These are phyloP conservation scores for Thymallus thymallus DNA, from an alignment of 2,113 vertebrate genomes.

Conservation along the genomic window DNA sequence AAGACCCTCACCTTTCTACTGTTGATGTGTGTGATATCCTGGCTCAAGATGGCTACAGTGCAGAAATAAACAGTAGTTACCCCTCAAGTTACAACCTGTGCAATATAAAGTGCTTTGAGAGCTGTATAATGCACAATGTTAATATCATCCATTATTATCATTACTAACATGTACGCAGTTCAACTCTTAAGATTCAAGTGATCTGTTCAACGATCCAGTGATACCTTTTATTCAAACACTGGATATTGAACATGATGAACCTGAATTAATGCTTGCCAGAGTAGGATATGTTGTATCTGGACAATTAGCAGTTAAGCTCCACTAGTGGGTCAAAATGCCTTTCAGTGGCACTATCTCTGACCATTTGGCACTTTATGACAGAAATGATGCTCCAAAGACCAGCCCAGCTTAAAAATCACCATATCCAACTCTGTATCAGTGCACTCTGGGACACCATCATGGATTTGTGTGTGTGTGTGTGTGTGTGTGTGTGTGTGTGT, in stretches of 20 bases:
- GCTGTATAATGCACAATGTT: no score
- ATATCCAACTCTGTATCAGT: constrained; percentile 37
- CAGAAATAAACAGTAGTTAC: no score
- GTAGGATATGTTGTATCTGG: not conserved
- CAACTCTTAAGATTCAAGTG: not conserved
- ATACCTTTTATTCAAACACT: not conserved
- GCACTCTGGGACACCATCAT: constrained; percentile 18
- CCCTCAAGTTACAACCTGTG: no score
- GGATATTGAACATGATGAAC: not conserved
- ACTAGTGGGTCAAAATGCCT: not conserved
- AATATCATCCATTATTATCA: no score
- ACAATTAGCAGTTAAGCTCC: not conserved
- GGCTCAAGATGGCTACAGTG: no score
- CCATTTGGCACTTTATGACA: constrained; percentile 11
- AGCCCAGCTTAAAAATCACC: constrained; percentile 29
- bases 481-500: constrained; percentile 4
- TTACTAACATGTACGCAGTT: not conserved
- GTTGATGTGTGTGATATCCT: no score
- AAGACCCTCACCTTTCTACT: no score
- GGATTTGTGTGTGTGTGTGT: constrained; percentile 26
- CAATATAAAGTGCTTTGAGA: no score
- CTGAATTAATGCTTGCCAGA: not conserved
- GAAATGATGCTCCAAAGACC: constrained; percentile 15
- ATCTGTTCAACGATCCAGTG: not conserved
- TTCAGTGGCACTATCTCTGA: not conserved